Evolutionary conservation across 2,113 vertebrate species (phyloP), one percentile per base, ranked within the genome.

Genomic region (Chelonoidis abingdonii): DNA sequence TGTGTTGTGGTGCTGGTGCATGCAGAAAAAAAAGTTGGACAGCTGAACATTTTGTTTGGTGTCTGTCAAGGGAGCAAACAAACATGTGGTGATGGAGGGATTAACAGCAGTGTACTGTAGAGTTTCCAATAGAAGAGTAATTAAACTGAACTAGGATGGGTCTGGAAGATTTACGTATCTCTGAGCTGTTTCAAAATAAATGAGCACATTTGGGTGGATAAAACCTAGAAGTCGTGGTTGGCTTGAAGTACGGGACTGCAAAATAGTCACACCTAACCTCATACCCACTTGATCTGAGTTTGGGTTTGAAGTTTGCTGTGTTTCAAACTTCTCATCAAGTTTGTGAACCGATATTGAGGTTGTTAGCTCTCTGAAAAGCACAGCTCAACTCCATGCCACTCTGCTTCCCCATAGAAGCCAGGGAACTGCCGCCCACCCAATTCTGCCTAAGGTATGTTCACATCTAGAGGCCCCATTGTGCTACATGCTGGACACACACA

Each of bases 31-130:
- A 92, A 92, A 92, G 14, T 10, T 85, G 76, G 80, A 85, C 84
- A 88, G 83, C 62, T 80, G 7, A 87, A 17, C 3, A 0, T 41
- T 41, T 35, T 90, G 14, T 12, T 56, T 91, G 65, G 2, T 86
- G 65, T 89, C 82, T 96, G 88, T 69, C 69, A 93, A 72, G n/a
- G 85, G 22, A 93, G 54, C 84, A 95, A 91, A 72, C 38, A 94
- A 62, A 62, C 49, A 31, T 50, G 65, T 72, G n/a, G 75, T 88
- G 79, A 85, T 21, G 87, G 29, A 31, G 47, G 84, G 50, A 96
- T 92, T 83, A 84, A 81, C 29, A 10, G 56, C n/a, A 38, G 59
- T 79, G 91, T 78, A 14, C 79, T 62, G 25, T 90, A 54, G 38
- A 47, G 4, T 82, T 94, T 80, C n/a, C 0, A 0, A 9, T 29